phyloP scores from a whole-genome alignment of 1,140 invertebrate species.

The Spodoptera frugiperda region DNA sequence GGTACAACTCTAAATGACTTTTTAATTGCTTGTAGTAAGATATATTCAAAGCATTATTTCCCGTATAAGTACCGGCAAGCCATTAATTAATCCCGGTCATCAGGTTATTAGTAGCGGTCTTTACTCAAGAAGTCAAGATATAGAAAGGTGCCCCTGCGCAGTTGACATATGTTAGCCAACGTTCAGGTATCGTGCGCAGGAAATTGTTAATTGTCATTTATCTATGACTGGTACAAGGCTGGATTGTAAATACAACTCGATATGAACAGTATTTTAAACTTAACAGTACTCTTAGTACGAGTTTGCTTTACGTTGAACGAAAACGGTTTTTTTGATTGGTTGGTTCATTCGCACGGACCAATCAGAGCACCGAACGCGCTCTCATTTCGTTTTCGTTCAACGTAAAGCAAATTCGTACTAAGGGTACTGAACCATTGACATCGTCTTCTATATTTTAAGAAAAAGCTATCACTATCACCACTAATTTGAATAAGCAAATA shows the following conservation, averaged over 20 bases:
- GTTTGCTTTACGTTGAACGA: no score
- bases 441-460: not conserved
- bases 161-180: slow-evolving; percentile 35
- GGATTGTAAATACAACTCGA: not conserved
- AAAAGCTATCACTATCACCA: not conserved
- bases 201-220: slow-evolving; percentile 48
- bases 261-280: not conserved
- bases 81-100: slow-evolving; percentile 19
- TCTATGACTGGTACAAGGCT: slow-evolving; percentile 44
- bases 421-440: no score
- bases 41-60: no score
- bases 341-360: no score
- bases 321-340: no score
- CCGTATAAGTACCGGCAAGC: not conserved
- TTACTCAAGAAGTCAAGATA: slow-evolving; percentile 35
- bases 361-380: no score
- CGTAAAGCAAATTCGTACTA: no score
- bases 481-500: not conserved
- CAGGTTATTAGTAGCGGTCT: slow-evolving; percentile 22
- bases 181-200: slow-evolving; percentile 36
- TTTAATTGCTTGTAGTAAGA: no score
- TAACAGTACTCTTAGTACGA: no score
- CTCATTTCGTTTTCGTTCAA: no score
- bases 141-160: slow-evolving; percentile 33
- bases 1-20: no score